Evolutionary conservation across 2,888 invertebrate species (phyloP), one percentile per base, ranked within the genome.

Genomic region (Drosophila greeni): DNA sequence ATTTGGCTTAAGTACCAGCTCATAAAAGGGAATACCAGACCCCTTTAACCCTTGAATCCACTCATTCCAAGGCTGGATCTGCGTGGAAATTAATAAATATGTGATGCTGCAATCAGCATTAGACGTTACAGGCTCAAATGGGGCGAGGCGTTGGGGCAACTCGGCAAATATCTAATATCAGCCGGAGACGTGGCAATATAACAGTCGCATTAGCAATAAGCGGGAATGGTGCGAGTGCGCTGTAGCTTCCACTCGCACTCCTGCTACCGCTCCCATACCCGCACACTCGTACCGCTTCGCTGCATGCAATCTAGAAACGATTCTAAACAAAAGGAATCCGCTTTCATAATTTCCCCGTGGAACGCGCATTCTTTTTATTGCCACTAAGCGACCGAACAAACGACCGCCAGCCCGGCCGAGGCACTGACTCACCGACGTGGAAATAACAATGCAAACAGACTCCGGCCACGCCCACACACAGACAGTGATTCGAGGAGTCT

Each of bases 321-420:
- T 80, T 80, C 84, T 74, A 82, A 82, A 82, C 83, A 85, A 82
- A 77, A 83, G 83, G 82, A 82, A 83, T 85, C 85, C 85, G 85
- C 82, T 85, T 83, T 85, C 82, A 82, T 82, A 85, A 82, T 85
- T 82, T 82, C 82, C 82, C 82, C 55, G 70, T 74, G 82, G 82
- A 78, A 83, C 85, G 84, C 82, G 73, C 82, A 81, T 83, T 83
- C 85, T 74, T 83, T 85, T 82, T 82, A 85, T 82, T 82, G 84
- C 85, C 84, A 79, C 82, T 85, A 85, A 82, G 85, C 82, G 84
- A 73, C 85, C 82, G 62, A 64, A 51, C 65, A 36, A 48, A 58
- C 60, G 60, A 61, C 24, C 60, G 24, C 37, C 45, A 37, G 43
- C 37, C 36, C 60, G 60, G 40, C 45, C 59, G 23, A 52, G 42